Percentiles rank a stretch among this genome's conserved stretches.
phyloP scores from a whole-genome alignment of 53 echinoderm and acorn worm species.

The Stichopus horrens region DNA sequence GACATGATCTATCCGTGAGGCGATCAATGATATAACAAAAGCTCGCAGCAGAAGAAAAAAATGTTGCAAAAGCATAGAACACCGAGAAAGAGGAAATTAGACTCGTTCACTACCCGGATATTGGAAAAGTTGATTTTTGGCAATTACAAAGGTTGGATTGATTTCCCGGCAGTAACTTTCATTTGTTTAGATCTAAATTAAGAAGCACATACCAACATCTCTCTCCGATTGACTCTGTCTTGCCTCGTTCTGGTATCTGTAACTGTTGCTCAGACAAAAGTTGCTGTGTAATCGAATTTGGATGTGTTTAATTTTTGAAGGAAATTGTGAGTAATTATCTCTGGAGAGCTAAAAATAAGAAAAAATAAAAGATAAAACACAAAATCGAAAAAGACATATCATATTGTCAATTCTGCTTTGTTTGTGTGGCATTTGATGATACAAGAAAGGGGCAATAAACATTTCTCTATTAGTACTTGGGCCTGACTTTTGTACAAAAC shows the following conservation, averaged over 20 bases:
- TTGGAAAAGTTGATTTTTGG: conserved; percentile 32
- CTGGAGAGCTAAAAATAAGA: not conserved
- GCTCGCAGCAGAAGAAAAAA: not conserved
- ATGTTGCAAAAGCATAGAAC: not conserved
- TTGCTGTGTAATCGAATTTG: conserved; percentile 15
- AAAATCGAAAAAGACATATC: no score
- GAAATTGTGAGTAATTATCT: conserved; percentile 22
- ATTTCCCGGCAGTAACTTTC: conserved; percentile 16
- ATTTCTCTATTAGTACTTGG: no score
- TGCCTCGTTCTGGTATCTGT: not conserved
- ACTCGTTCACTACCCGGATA: conserved; percentile 22
- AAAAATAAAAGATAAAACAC: not conserved
- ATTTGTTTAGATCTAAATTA: conserved; percentile 43
- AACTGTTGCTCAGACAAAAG: not conserved
- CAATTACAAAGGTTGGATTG: conserved; percentile 40
- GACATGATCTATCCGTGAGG: conserved; percentile 19
- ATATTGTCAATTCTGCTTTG: no score
- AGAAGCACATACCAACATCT: conserved; percentile 23
- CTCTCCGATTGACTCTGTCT: no score
- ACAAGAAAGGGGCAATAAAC: no score
- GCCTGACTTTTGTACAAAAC: no score
- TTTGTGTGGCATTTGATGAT: no score
- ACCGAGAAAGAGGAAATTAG: conserved; percentile 27
- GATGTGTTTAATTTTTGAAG: conserved; percentile 30
- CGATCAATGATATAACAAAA: conserved; percentile 6